Evolutionary conservation across 2,113 vertebrate genomes (phyloP).

Genomic region (Colistium nudipinnis): DNA sequence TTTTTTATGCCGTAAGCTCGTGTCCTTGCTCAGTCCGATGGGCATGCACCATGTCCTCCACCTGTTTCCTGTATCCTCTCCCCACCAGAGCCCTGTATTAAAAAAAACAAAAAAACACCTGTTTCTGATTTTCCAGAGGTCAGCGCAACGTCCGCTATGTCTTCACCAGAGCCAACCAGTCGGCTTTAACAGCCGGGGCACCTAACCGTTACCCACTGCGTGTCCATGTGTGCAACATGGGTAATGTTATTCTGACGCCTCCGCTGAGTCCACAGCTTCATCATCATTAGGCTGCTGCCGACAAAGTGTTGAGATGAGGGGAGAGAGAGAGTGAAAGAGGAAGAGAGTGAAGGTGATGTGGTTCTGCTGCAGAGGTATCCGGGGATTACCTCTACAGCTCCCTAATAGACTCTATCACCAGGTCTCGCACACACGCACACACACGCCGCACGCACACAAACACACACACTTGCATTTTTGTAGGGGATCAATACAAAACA

Average conservation of each 20-base stretch:
- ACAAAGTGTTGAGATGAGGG: conserved; percentile 65
- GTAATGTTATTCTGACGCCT: conserved; percentile 69
- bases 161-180: no score
- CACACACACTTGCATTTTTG: background rate
- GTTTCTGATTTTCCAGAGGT: no score
- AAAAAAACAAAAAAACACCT: no score
- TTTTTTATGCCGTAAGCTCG: no score
- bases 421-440: conserved; percentile 23
- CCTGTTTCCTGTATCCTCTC: no score
- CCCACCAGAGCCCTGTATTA: no score
- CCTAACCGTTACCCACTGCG: conserved; percentile 33
- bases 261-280: conserved; percentile 75
- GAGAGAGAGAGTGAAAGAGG: conserved; percentile 40
- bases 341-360: conserved; percentile 42
- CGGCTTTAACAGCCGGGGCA: no score
- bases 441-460: background rate
- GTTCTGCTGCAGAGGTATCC: conserved; percentile 50
- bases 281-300: conserved; percentile 75
- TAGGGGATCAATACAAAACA: no score
- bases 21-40: no score
- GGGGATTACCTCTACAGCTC: conserved; percentile 65
- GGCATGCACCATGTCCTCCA: no score
- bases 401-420: conserved; percentile 60
- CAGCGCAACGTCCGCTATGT: no score
- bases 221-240: conserved; percentile 38